Percentiles rank a stretch among this genome's conserved stretches.
Evolutionary conservation across 2,888 invertebrate species (phyloP).

Genomic region (Macropis europaea): DNA sequence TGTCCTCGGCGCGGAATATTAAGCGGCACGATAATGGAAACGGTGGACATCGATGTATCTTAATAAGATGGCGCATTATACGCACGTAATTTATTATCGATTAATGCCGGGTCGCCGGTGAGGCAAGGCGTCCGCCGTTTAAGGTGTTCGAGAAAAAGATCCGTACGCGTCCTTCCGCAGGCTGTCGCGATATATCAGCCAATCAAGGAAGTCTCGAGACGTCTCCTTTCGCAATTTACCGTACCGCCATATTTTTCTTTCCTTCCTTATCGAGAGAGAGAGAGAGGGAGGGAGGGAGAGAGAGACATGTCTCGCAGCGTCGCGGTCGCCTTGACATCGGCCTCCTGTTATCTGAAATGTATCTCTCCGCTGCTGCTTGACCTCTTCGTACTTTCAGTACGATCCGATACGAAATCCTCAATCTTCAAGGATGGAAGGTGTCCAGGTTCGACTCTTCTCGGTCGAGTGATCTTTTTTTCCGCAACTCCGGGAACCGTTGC

Average conservation of each 20-base stretch:
- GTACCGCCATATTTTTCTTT: constrained; percentile 19
- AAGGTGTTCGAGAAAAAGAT: constrained; percentile 22
- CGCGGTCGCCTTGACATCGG: constrained; percentile 57
- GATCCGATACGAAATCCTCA: constrained; percentile 26
- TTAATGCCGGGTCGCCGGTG: constrained; percentile 12
- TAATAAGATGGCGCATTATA: constrained; percentile 32
- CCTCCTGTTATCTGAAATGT: constrained; percentile 42
- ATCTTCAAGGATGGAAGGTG: constrained; percentile 9
- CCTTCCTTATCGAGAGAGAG: constrained; percentile 41
- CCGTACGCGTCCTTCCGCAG: constrained; percentile 15
- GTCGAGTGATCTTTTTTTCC: not conserved
- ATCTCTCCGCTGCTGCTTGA: constrained; percentile 47
- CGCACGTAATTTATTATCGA: constrained; percentile 38
- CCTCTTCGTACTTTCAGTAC: constrained; percentile 37
- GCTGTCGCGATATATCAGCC: constrained; percentile 37
- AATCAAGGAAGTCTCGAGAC: constrained; percentile 33
- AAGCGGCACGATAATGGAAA: constrained; percentile 36
- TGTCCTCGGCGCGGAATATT: constrained; percentile 6
- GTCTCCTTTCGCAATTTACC: constrained; percentile 37
- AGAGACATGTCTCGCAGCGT: constrained; percentile 30
- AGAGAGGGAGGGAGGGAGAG: too few relatives aligned
- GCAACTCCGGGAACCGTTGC: not conserved
- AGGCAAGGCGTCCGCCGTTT: constrained; percentile 17
- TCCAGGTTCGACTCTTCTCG: constrained; percentile 5
- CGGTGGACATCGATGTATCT: constrained; percentile 31